Base-by-base conservation (phyloP, 2,113 vertebrate genomes). In the Scomber colias region DNA sequence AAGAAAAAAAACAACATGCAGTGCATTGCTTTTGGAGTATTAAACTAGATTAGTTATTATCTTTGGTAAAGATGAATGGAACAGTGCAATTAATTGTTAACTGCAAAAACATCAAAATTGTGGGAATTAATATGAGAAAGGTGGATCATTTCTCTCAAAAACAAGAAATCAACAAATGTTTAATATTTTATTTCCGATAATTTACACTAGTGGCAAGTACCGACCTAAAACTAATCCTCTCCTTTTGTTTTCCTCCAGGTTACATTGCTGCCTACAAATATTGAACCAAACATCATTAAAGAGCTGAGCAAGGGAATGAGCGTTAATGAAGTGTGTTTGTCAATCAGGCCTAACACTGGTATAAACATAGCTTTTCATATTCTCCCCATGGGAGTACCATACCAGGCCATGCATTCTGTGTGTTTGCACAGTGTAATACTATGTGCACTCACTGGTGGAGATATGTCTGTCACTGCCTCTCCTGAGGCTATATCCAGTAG, bases 391-490 rank as follows among this genome's bases (percentile, higher is more conserved):
- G 85, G 86, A 82, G 83, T 83, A 82, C 82, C 85, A 85, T 71
- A 79, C 44, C 13, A 3, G 81, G 83, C 63, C 83, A 88, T 82
- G 77, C 59, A 17, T 82, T 90, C 60, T 77, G 79, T 87, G 75
- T 89, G 76, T 87, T 89, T 91, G 74, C 81, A 65, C 65, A 63
- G 81, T 76, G 84, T 73, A 73, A 64, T 44, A 73, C 65, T 45
- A 30, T 71, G 59, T 72, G 69, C 73, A 76, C 75, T 77, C 62
- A 81, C 81, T 87, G 86, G 76, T 90, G 82, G 75, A 69, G 85
- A 77, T 79, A 75, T 82, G 87, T 81, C 92, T 90, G 84, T 90
- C 86, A 89, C 81, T 75, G n/a, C 61, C 75, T 90, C 87, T 87
- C 89, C 63, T 5, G 87, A 76, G 86, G 76, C 69, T 75, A 9